A percentile compares a stretch with the other conserved stretches of the same genome.
Evolutionary conservation across 2,888 invertebrate species (phyloP).

Genomic region (Halocaridina rubra): DNA sequence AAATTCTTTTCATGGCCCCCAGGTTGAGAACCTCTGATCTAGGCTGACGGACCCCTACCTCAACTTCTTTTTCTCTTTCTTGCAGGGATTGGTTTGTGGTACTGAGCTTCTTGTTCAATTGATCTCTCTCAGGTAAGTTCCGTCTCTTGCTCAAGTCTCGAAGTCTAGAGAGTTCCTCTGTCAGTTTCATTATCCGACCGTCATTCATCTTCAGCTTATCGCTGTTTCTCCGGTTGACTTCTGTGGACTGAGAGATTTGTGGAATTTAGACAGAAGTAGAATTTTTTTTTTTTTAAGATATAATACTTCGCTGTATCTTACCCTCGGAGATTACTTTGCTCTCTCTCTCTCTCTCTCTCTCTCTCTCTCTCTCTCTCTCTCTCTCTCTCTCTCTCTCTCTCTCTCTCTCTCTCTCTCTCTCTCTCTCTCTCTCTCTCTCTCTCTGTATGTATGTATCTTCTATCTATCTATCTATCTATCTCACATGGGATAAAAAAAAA

Average conservation of each 20-base stretch:
- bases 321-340: neutral
- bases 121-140: constrained; percentile 54
- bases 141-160: constrained; percentile 46
- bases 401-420: no score
- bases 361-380: constrained; percentile 6
- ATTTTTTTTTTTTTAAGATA: no score
- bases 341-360: neutral
- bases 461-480: no score
- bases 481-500: no score
- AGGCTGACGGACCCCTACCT: constrained; percentile 12
- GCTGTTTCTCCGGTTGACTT: constrained; percentile 32
- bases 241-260: constrained; percentile 41
- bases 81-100: constrained; percentile 19
- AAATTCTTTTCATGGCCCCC: no score
- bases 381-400: neutral
- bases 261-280: no score
- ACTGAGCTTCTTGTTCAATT: constrained; percentile 53
- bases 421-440: no score
- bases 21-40: neutral
- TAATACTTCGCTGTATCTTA: no score
- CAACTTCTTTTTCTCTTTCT: constrained; percentile 26
- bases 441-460: no score
- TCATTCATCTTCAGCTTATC: constrained; percentile 41
- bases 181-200: constrained; percentile 27
- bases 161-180: constrained; percentile 45